These are phyloP conservation scores for Cyanoderma ruficeps DNA, from an alignment of 2,113 vertebrate species.

Conservation along the genomic window DNA sequence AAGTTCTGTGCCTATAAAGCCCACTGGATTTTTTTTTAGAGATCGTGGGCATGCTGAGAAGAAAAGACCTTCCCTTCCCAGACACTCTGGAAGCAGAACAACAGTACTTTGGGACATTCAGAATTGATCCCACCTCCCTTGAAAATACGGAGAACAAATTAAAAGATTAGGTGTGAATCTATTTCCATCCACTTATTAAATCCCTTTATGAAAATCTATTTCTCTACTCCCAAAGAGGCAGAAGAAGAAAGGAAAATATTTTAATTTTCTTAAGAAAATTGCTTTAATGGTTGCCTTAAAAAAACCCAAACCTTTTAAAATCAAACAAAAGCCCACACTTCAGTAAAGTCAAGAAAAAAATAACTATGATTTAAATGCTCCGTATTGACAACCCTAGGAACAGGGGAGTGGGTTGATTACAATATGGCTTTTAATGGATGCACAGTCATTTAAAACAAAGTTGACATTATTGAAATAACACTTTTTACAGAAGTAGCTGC, in stretches of 20 bases:
- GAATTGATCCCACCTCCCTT: neutral
- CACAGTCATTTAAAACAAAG: conserved; percentile 17
- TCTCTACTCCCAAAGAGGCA: neutral
- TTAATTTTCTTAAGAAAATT: neutral
- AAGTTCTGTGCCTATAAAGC: neutral
- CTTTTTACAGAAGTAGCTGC: neutral
- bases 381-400: neutral
- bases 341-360: conserved; percentile 19
- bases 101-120: neutral
- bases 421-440: conserved; percentile 41
- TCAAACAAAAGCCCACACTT: conserved; percentile 19
- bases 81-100: neutral
- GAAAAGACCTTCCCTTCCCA: neutral
- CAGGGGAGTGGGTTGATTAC: conserved; percentile 36
- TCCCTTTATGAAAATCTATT: neutral
- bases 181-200: neutral
- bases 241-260: neutral
- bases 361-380: neutral
- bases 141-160: neutral
- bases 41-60: neutral
- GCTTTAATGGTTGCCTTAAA: neutral
- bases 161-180: neutral
- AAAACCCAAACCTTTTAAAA: neutral
- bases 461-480: conserved; percentile 28
- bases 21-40: neutral